Evolutionary conservation across 2,113 vertebrate genomes (phyloP), one percentile per base, ranked within the genome.

Genomic region (Stegostoma tigrinum): DNA sequence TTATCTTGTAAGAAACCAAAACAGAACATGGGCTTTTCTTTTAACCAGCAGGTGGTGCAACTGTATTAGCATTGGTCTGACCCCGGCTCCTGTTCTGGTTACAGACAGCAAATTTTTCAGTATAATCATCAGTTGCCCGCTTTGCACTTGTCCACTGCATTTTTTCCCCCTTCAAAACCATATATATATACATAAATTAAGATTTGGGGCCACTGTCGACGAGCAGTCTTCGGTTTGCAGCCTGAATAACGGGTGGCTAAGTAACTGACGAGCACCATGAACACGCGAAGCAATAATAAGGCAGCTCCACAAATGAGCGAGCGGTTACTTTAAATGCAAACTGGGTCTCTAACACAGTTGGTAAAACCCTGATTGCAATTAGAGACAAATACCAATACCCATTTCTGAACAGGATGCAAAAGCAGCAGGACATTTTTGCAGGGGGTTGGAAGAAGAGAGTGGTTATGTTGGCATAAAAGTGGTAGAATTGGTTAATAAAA

Each of bases 21-120:
- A 97, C 97, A 97, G 97, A 98, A 97, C 97, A 96, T 48, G 96
- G 96, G 96, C 97, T 97, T 98, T 48, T 48, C 48, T 48, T 97
- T 98, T 97, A 61, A 97, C 97, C 98, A 98, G 98, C 97, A 98
- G 98, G 98, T 98, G 98, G 97, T 97, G 98, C 98, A 97, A 98
- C 97, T 98, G 97, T 97, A 98, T 98, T 97, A 97, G 97, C 97
- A 97, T 97, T 98, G 97, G 97, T 97, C 97, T 97, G 97, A 97
- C 97, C 97, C 97, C 96, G 93, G 95, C 94, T 95, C 66, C 24
- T 48, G 27, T 19, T 15, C 67, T 70, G 42, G 21, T 72, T 15
- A n/a, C 45, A 72, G 42, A 75, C 94, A 48, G 21, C 21, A 42
- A 12, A 95, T 72, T 52, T 27, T 30, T 66, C 61, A 67, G 17